Evolutionary conservation across 2,113 vertebrate genomes (phyloP), one percentile per base, ranked within the genome.

Genomic region (Catharus minimus): DNA sequence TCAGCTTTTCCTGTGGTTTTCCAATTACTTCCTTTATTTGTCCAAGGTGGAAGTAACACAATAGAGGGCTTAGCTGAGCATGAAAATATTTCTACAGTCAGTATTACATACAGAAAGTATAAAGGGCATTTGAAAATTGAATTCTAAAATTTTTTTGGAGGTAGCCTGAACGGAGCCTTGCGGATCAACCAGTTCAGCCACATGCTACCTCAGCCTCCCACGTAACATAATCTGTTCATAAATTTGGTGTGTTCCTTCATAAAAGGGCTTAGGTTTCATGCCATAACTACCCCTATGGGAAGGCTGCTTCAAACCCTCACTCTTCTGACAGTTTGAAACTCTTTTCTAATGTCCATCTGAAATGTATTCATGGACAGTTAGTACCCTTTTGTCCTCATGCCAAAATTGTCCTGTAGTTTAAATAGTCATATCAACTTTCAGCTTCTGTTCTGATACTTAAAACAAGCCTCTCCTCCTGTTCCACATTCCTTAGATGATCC

Each of bases 241-340:
- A 89, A 93, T 89, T 89, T 87, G 76, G 77, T 76, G 49, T 89
- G 53, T 15, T 90, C 41, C 74, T 75, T 79, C 58, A 23, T 85
- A 76, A 85, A 92, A 85, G 50, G 65, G 38, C 5, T 91, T 47
- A 67, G 13, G 28, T 84, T 91, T 89, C 84, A 75, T 93, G 28
- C 81, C 73, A 21, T 92, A 93, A 87, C 53, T 90, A 61, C 55
- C 86, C 86, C 89, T 89, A 11, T 41, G 74, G 87, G 89, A 92
- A 84, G 43, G 32, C 36, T 89, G 46, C 58, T 90, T 93, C 73
- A 71, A 93, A 80, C 71, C 56, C 17, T 92, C 66, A 23, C 61
- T 89, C 38, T 79, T 84, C 44, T 68, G 84, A 84, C 57, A 92
- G 77, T 93, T 75, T 71, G 62, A 88, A 93, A 79, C 62, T 67